Evolutionary conservation across 53 echinoderm and acorn worm genomes (phyloP), one percentile per base, ranked within the genome.

Genomic region (Holothuria leucospilota): DNA sequence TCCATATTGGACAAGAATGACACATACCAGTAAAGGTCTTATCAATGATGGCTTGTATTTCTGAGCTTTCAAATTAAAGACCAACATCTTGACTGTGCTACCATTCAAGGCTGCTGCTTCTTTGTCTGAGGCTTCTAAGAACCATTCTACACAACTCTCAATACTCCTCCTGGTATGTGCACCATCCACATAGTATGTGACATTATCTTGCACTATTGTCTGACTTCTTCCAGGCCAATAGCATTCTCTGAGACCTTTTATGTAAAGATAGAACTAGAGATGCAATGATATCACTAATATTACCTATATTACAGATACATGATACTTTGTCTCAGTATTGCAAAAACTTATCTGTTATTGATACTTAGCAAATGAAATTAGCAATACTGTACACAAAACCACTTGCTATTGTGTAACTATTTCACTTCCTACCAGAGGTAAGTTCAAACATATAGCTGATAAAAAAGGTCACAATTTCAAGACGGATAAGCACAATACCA

Each of bases 211-310:
- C 38, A 13, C 24, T 29, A 91, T 28, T 15, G 83, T 88, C 51
- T 91, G 91, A 67, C 77, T 88, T 52, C 91, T 84, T 16, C 91
- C 91, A 8, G 88, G 88, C 91, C 91, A 91, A 23, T 88, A 82
- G 25, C 78, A 85, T 8, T 75, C 77, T 29, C 73, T 71, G 15
- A 91, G 62, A 77, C 84, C 91, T 91, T 73, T 59, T 0, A 41
- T 53, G 18, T 24, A 20, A 25, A 26, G 27, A 67, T 6, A 16
- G 3, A 56, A 18, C 18, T 1, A 16, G 15, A 16, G 15, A 56
- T 2, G 18, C 16, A 56, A 4, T 46, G 46, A 7, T 9, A 46
- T 46, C 46, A 46, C 46, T 7, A 46, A 46, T 46, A 9, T 7
- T 40, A 40, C 4, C 40, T 40, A 40, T 7, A 40, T 34, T 34